phyloP scores from a whole-genome alignment of 2,888 invertebrate species.

The Lysandra bellargus region DNA sequence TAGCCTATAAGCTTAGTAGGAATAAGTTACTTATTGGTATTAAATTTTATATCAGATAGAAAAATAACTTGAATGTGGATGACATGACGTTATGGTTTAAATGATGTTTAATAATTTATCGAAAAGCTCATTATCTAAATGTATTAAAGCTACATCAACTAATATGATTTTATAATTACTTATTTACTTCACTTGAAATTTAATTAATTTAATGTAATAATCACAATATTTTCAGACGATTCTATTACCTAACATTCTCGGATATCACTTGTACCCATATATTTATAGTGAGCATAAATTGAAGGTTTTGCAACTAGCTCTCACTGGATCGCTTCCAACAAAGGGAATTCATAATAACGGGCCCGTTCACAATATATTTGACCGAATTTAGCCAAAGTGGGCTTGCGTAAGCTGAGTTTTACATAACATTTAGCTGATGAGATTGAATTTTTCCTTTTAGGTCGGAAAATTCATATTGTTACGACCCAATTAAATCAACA shows the following conservation, averaged over 20 bases:
- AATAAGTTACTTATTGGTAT: background rate
- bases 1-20: no score
- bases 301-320: constrained; percentile 22
- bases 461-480: background rate
- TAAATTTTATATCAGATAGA: no score
- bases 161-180: no score
- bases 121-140: no score
- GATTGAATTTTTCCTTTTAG: background rate
- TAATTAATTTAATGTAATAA: no score
- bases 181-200: no score
- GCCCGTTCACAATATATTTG: constrained; percentile 4
- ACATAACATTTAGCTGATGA: background rate
- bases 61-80: no score
- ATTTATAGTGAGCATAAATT: constrained; percentile 18
- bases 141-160: no score
- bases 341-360: constrained; percentile 26
- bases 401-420: background rate
- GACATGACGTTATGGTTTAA: no score
- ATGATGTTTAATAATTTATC: no score
- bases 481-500: background rate
- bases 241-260: background rate
- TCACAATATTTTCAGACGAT: background rate
- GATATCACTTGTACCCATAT: background rate
- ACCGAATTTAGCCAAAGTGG: constrained; percentile 3
- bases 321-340: constrained; percentile 31